phyloP scores from a whole-genome alignment of 2,113 vertebrate genomes.

The Arenaria interpres region DNA sequence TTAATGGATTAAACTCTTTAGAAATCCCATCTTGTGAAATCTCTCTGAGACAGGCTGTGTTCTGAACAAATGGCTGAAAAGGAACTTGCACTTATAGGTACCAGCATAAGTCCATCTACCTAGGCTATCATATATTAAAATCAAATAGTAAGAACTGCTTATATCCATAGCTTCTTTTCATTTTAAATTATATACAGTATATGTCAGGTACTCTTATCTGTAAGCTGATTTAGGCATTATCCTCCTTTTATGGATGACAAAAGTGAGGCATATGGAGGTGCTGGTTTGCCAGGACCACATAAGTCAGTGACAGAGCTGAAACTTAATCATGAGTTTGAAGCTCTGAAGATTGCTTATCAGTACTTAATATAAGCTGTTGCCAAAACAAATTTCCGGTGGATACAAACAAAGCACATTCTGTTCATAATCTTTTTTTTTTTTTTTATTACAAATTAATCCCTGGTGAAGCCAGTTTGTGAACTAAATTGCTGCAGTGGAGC shows the following conservation, averaged over 20 bases:
- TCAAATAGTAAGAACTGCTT: not conserved
- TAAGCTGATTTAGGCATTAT: not conserved
- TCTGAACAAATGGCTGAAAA: not conserved
- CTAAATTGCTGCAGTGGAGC: conserved; percentile 48
- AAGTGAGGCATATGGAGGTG: not conserved
- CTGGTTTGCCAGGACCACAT: not conserved
- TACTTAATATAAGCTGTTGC: conserved; percentile 16
- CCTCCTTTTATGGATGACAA: not conserved
- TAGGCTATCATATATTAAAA: not conserved
- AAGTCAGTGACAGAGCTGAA: not conserved
- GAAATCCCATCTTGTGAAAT: not conserved
- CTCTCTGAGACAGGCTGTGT: not conserved
- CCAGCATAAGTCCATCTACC: not conserved
- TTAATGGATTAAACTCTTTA: conserved; percentile 10
- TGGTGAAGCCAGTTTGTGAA: conserved; percentile 9
- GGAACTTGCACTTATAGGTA: not conserved
- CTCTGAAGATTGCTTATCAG: conserved; percentile 21
- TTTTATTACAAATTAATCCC: conserved; percentile 37
- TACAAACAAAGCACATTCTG: conserved; percentile 6
- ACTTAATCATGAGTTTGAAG: conserved; percentile 3
- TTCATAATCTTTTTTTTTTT: conserved; percentile 21
- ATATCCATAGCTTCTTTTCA: not conserved
- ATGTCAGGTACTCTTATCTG: not conserved
- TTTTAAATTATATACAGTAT: not conserved
- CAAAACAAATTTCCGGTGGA: conserved; percentile 14